These are phyloP conservation scores for Tenthredo distinguenda DNA, from an alignment of 2,888 invertebrate genomes.

Conservation along the genomic window DNA sequence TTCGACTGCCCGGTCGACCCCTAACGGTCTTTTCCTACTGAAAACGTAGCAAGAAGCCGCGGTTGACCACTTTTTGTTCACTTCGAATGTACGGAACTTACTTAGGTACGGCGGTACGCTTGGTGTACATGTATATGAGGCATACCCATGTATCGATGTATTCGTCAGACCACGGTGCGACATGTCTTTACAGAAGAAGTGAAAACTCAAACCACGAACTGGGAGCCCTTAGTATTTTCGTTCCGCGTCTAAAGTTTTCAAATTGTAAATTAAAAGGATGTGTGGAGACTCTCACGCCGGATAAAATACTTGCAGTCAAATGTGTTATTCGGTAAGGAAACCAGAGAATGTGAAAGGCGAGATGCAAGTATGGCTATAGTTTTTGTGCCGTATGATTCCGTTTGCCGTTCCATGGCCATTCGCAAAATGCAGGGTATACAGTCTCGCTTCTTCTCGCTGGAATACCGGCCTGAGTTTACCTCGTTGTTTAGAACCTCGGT, in stretches of 20 bases:
- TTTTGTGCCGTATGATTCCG: not conserved
- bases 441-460: not conserved
- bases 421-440: not conserved
- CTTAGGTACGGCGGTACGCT: constrained; percentile 16
- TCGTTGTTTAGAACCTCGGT: constrained; percentile 5
- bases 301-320: not conserved
- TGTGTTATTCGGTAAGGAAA: not conserved
- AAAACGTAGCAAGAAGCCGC: constrained; percentile 47
- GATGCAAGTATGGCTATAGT: not conserved
- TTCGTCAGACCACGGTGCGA: not conserved
- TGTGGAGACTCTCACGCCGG: not conserved
- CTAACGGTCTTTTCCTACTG: constrained; percentile 50
- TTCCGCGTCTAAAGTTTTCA: not conserved
- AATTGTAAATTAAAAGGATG: not conserved
- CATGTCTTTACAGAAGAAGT: constrained; percentile 27
- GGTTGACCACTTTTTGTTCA: constrained; percentile 47
- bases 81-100: constrained; percentile 38
- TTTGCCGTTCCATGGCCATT: not conserved
- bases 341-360: constrained; percentile 15
- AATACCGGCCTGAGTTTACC: not conserved
- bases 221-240: not conserved
- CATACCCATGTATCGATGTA: constrained; percentile 19
- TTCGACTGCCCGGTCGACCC: constrained; percentile 35
- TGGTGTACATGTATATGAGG: constrained; percentile 22
- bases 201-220: not conserved